Evolutionary conservation across 2,797 vertebrate species (phyloP).

Genomic region (Lepidocolaptes lacrymiger): DNA sequence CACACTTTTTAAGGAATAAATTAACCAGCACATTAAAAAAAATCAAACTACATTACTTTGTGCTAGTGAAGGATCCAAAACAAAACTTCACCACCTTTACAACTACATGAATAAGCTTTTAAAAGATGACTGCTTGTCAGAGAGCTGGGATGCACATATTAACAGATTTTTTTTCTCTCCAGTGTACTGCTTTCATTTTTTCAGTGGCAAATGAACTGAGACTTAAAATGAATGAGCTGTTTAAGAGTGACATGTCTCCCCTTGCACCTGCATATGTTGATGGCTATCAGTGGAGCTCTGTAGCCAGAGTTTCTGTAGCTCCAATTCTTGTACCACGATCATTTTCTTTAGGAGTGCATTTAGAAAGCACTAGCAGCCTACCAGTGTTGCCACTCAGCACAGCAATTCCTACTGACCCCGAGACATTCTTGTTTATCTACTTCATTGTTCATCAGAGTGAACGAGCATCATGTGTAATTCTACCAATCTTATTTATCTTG

Average conservation of each 20-base stretch:
- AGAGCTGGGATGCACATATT: conserved; percentile 15
- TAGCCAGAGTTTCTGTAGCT: not conserved
- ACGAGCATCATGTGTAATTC: not conserved
- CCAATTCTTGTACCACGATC: not conserved
- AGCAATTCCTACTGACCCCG: not conserved
- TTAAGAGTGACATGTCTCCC: conserved; percentile 34
- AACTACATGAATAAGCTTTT: not conserved
- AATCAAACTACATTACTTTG: not conserved
- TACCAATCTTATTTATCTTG: conserved; percentile 37
- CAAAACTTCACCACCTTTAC: not conserved
- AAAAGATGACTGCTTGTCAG: not conserved
- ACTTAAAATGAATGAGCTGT: conserved; percentile 61
- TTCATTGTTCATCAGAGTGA: conserved; percentile 4
- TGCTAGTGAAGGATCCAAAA: not conserved
- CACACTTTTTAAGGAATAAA: not conserved
- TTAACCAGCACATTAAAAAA: not conserved
- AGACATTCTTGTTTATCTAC: not conserved
- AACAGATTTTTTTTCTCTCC: conserved; percentile 49
- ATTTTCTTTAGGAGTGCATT: conserved; percentile 30
- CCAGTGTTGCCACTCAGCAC: not conserved
- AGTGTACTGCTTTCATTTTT: conserved; percentile 41
- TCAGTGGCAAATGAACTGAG: conserved; percentile 59
- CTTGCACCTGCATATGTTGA: conserved; percentile 10
- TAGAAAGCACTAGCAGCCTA: not conserved
- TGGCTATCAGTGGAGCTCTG: not conserved